Base-by-base conservation (phyloP, 2,797 vertebrate genomes). In the Sebastes steindachneri region DNA sequence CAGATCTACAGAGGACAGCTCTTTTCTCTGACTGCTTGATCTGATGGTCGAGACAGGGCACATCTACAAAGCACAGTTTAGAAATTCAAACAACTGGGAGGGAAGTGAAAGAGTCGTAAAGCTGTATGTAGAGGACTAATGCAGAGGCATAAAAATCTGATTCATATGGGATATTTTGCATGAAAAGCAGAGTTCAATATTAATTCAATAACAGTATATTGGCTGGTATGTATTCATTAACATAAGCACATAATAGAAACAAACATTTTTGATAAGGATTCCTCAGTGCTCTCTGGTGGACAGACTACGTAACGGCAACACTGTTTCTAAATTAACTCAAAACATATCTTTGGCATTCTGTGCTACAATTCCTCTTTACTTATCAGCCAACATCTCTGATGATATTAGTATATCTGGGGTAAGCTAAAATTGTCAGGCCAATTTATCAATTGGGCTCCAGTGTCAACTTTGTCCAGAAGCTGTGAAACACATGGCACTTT, bases 401-500 rank as follows among this genome's bases (percentile, higher is more conserved):
- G 14, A 65, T n/a, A 45, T 35, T 3, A 14, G 11, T 33, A 28
- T 54, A 53, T 67, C 9, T 35, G 3, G 53, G 4, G 60, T 70
- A 63, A 73, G 71, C 41, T 79, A 55, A 68, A 65, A 37, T 12
- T 12, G 3, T 1, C 9, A 0, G 0, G 9, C 1, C 17, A 75
- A 35, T 59, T 65, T 57, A 57, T 51, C 1, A 1, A 11, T 59
- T 75, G 29, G 33, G 17, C 41, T 79, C 63, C 66, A 48, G 51
- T 75, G 57, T 75, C 5, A 63, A 57, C 63, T 73, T 71, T 69
- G 4, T 65, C 23, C 11, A 60, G 26, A 91, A 88, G 60, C 88
- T 92, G 91, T 92, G 91, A 93, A 89, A 87, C 60, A 82, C 9
- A 7, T 77, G 28, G 59, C 86, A 86, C 88, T 91, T 92, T 92